phyloP scores from a whole-genome alignment of 2,113 vertebrate species.

The Chloroceryle aenea region DNA sequence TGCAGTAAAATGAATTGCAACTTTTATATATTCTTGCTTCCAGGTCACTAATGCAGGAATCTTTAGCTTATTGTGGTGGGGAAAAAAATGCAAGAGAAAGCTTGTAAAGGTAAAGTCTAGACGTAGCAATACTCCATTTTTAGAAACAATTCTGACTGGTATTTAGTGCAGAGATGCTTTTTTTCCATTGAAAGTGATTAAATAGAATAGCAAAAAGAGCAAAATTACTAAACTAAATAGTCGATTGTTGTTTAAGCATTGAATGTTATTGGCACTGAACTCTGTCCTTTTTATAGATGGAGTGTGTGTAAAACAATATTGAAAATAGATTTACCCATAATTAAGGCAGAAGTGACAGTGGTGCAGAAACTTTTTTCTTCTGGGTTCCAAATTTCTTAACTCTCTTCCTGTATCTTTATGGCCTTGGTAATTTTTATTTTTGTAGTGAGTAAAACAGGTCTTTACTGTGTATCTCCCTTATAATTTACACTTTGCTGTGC shows the following conservation, averaged over 20 bases:
- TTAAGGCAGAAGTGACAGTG: background rate
- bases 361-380: background rate
- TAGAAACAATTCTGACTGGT: background rate
- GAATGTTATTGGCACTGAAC: background rate
- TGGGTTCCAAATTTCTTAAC: background rate
- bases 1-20: conserved; percentile 34
- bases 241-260: background rate
- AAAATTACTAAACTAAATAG: background rate
- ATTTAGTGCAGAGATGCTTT: background rate
- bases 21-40: background rate
- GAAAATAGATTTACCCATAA: background rate
- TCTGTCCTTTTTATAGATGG: background rate
- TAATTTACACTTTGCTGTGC: background rate
- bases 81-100: background rate
- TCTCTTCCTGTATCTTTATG: background rate
- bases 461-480: background rate
- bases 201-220: background rate
- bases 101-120: background rate
- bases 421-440: background rate
- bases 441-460: background rate
- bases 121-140: background rate
- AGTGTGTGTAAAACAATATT: background rate
- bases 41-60: background rate
- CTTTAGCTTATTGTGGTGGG: background rate
- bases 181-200: background rate